Evolutionary conservation across 2,797 vertebrate species (phyloP).

Genomic region (Melanotaenia parkinsoni): DNA sequence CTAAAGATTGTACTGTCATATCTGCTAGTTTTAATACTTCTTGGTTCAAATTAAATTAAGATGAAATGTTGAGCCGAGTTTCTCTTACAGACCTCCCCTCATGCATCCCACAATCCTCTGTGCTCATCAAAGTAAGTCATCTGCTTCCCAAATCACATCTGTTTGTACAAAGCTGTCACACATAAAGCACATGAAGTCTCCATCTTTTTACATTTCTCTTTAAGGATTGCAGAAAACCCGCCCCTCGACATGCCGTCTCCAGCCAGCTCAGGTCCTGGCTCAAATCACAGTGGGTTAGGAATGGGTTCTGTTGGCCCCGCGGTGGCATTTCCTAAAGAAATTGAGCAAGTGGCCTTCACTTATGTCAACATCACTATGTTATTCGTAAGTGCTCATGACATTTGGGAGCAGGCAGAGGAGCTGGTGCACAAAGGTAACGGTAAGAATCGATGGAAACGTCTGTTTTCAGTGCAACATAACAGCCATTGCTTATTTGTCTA

Average conservation of each 20-base stretch:
- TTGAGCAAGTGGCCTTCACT: slow-evolving; percentile 87
- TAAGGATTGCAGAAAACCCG: slow-evolving; percentile 83
- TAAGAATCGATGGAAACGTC: slow-evolving; percentile 61
- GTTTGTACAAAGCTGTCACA: not conserved
- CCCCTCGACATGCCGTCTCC: slow-evolving; percentile 88
- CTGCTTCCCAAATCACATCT: not conserved
- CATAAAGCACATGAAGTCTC: not conserved
- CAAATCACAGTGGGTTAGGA: slow-evolving; percentile 62
- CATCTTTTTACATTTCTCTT: not conserved
- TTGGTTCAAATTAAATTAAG: not conserved
- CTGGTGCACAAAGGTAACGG: slow-evolving; percentile 86
- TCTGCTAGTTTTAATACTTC: not conserved
- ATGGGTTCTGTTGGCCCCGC: slow-evolving; percentile 55
- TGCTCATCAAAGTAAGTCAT: slow-evolving; percentile 85
- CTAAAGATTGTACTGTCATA: not conserved
- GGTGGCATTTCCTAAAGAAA: slow-evolving; percentile 81
- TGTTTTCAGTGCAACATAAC: not conserved
- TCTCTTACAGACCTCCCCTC: slow-evolving; percentile 81
- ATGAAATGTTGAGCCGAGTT: not conserved
- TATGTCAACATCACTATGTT: slow-evolving; percentile 93
- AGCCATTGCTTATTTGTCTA: not conserved
- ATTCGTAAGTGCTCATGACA: slow-evolving; percentile 87
- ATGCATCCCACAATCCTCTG: slow-evolving; percentile 79
- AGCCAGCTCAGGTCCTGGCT: slow-evolving; percentile 79
- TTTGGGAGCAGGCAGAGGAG: slow-evolving; percentile 92